Base-by-base conservation (phyloP, 1,140 invertebrate genomes). In the Brachionus plicatilis region DNA sequence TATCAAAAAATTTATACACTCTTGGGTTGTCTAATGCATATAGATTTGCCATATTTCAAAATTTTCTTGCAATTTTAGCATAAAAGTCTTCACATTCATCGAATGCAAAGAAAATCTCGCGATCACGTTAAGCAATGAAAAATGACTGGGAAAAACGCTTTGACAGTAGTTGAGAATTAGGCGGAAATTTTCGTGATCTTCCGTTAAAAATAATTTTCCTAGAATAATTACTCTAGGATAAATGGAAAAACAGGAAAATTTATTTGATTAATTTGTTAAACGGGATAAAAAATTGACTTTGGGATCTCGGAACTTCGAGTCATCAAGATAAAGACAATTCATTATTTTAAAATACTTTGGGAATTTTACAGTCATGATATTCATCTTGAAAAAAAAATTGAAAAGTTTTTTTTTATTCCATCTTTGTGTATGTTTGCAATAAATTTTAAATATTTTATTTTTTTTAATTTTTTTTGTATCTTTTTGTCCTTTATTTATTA, bases 181-280 rank as follows among this genome's bases (percentile, higher is more conserved):
- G 33, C 68, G 68, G 68, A 41, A 41, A 41, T 72, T 72, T 72
- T 68, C 66, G 66, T 68, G 66, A 68, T 68, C 33, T 68, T 68
- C 66, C 66, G 66, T 17, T 33, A 33, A 33, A 68, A 37, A 68
- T 68, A 33, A 29, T 8, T 37, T 72, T 20, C n/a, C n/a, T 41
- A 41, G 17, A 14, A 72, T 43, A 72, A 72, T 72, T 43, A 41
- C 41, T 72, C 33, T 17, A 68, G 33, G 33, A 68, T 37, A 7
- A 37, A 37, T 37, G 33, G 33, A 37, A 37, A 33, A 68, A 68
- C 27, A 68, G 66, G 27, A 68, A 68, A 33, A 33, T 33, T 68
- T 14, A 37, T 68, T 68, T 33, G 33, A 68, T 68, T 68, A 68
- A 68, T 68, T 33, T 29, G 33, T 24, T 5, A 29, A 33, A 27